phyloP scores from a whole-genome alignment of 2,888 invertebrate species.

The Lasioglossum figueresi region DNA sequence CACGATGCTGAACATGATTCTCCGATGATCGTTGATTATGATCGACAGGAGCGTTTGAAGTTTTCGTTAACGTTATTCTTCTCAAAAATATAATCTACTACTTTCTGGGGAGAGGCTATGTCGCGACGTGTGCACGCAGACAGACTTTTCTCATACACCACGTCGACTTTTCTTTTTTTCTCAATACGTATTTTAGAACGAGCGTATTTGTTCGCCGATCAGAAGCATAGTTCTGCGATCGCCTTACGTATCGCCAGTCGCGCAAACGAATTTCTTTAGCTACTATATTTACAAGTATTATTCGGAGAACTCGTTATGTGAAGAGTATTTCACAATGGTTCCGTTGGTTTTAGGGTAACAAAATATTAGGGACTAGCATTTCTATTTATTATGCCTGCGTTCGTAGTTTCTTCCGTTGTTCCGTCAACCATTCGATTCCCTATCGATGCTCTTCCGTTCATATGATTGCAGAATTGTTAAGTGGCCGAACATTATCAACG shows the following conservation, averaged over 20 bases:
- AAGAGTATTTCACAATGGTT: neutral
- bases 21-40: conserved; percentile 24
- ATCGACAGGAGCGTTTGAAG: conserved; percentile 29
- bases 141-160: conserved; percentile 20
- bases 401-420: conserved; percentile 9
- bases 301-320: neutral
- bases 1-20: conserved; percentile 52
- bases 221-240: conserved; percentile 3
- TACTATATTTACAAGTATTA: conserved; percentile 15
- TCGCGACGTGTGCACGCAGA: conserved; percentile 11
- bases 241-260: conserved; percentile 55
- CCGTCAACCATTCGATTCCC: conserved; percentile 1
- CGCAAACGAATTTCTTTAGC: conserved; percentile 1
- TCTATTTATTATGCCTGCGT: neutral
- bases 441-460: neutral
- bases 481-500: neutral
- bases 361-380: conserved; percentile 6
- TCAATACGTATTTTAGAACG: conserved; percentile 20
- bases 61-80: conserved; percentile 4
- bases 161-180: conserved; percentile 9
- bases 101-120: conserved; percentile 22
- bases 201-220: conserved; percentile 20
- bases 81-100: conserved; percentile 35
- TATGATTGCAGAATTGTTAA: neutral
- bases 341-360: neutral